These are phyloP conservation scores for Drepana arcuata DNA, from an alignment of 1,140 invertebrate genomes.

Conservation along the genomic window DNA sequence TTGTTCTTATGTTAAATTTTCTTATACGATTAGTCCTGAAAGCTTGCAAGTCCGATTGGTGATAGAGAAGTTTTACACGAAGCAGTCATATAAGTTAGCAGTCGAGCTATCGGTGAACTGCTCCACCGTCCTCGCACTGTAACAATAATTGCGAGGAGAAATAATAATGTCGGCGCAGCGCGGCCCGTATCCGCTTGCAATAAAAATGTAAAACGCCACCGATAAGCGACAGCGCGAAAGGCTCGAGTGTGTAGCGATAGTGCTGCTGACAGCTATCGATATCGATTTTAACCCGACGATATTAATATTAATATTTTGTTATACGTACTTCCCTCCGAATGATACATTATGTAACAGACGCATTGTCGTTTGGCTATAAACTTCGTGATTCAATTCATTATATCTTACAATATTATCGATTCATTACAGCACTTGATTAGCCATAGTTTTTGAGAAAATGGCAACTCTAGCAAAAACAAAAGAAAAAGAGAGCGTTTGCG, in stretches of 20 bases:
- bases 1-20: no score
- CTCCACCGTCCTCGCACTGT: no score
- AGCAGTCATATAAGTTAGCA: no score
- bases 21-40: no score
- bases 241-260: conserved; percentile 47
- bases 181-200: conserved; percentile 63
- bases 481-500: not conserved
- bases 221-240: conserved; percentile 58
- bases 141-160: conserved; percentile 65
- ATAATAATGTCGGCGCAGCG: conserved; percentile 58
- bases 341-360: no score
- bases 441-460: not conserved
- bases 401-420: not conserved
- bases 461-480: not conserved
- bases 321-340: no score
- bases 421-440: not conserved
- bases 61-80: no score
- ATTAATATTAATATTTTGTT: conserved; percentile 16
- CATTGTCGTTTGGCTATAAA: not conserved
- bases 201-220: conserved; percentile 67
- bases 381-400: not conserved
- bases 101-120: no score
- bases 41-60: no score
- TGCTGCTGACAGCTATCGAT: conserved; percentile 11
- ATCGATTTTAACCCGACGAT: not conserved